These are phyloP conservation scores for Carcina quercana DNA, from an alignment of 2,888 invertebrate genomes.

Conservation along the genomic window DNA sequence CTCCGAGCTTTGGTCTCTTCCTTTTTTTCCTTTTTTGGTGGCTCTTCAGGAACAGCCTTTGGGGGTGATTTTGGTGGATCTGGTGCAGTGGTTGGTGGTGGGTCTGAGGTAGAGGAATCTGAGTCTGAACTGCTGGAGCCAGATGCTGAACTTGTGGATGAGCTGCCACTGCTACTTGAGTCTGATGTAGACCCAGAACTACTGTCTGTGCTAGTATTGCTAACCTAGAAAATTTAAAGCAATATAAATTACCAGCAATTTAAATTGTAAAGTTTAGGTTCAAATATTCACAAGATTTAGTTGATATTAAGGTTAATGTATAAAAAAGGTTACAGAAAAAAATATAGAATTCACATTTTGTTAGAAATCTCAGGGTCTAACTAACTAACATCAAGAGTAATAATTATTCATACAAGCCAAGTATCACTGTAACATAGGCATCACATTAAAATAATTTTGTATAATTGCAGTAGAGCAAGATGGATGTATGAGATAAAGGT, in stretches of 20 bases:
- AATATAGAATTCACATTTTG: too few species aligned
- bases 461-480: too few species aligned
- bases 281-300: background rate
- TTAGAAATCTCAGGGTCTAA: too few species aligned
- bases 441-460: too few species aligned
- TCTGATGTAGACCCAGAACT: conserved; percentile 80
- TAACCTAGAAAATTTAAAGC: conserved; percentile 52
- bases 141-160: conserved; percentile 80
- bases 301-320: conserved; percentile 42
- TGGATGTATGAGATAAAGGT: too few species aligned
- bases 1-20: conserved; percentile 46
- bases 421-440: too few species aligned
- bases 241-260: background rate
- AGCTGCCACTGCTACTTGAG: conserved; percentile 80
- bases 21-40: conserved; percentile 39
- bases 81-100: conserved; percentile 28
- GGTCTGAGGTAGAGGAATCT: conserved; percentile 77
- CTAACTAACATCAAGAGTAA: too few species aligned
- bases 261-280: background rate
- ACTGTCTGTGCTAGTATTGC: conserved; percentile 75
- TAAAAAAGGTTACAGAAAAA: too few species aligned
- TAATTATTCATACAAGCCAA: too few species aligned
- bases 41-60: conserved; percentile 46
- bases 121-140: conserved; percentile 81
- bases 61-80: conserved; percentile 48